Evolutionary conservation across 2,888 invertebrate genomes (phyloP).

Genomic region (Druceiella hillmani): DNA sequence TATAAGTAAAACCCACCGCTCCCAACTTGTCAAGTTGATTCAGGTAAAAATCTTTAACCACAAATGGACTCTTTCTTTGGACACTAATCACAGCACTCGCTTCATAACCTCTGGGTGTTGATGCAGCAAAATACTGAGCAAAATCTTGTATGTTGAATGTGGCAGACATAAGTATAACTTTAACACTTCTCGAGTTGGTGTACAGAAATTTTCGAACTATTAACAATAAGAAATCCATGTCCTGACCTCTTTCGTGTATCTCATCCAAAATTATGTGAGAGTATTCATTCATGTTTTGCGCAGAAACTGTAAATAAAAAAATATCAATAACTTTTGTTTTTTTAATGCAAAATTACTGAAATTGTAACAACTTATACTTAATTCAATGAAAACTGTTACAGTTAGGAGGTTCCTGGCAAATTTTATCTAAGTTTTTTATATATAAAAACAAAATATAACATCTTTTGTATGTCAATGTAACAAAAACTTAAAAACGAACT

Average conservation of each 20-base stretch:
- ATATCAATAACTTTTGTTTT: slow-evolving; percentile 10
- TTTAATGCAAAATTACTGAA: not conserved
- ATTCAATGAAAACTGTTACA: no score
- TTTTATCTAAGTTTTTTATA: slow-evolving; percentile 5
- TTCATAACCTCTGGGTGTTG: slow-evolving; percentile 30
- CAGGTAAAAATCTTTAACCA: slow-evolving; percentile 59
- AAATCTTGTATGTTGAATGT: slow-evolving; percentile 76
- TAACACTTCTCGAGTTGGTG: slow-evolving; percentile 59
- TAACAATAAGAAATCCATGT: slow-evolving; percentile 85
- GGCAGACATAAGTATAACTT: slow-evolving; percentile 87
- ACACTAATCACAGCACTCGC: slow-evolving; percentile 51
- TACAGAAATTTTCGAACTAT: slow-evolving; percentile 73
- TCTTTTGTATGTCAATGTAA: not conserved
- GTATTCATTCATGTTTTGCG: slow-evolving; percentile 67
- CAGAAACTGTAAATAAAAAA: slow-evolving; percentile 41
- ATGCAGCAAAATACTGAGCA: slow-evolving; percentile 57
- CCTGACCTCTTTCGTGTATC: slow-evolving; percentile 88
- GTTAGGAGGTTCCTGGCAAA: not conserved
- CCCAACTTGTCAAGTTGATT: slow-evolving; percentile 47
- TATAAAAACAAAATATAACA: slow-evolving; percentile 3
- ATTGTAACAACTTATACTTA: not conserved
- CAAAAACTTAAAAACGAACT: no score
- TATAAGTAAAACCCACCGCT: slow-evolving; percentile 33
- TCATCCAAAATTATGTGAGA: slow-evolving; percentile 92
- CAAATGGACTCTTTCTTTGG: slow-evolving; percentile 45